A percentile compares a stretch with the other conserved stretches of the same genome.
phyloP scores from a whole-genome alignment of 2,113 vertebrate genomes.

The Anguilla rostrata region DNA sequence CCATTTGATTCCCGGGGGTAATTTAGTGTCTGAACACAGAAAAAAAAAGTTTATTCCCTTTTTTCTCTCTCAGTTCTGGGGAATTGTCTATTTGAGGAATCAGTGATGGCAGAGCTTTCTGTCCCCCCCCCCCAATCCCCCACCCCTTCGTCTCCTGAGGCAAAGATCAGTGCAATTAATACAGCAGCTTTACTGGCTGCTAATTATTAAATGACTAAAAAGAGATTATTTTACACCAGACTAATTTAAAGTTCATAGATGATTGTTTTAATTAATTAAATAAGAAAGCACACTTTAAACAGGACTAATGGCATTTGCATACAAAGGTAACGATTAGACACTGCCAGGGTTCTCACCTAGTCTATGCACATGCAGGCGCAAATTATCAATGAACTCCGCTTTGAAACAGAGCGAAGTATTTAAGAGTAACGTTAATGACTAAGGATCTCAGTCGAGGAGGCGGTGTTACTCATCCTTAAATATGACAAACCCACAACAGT shows the following conservation, averaged over 20 bases:
- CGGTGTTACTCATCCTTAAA: slow-evolving; percentile 50
- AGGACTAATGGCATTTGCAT: slow-evolving; percentile 63
- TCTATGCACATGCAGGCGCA: slow-evolving; percentile 37
- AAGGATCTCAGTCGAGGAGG: slow-evolving; percentile 66
- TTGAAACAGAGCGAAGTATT: slow-evolving; percentile 63
- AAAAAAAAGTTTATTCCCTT: slow-evolving; percentile 76
- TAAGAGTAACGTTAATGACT: slow-evolving; percentile 74
- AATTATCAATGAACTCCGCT: slow-evolving; percentile 63
- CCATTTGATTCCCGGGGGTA: slow-evolving; percentile 85
- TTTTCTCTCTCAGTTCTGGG: slow-evolving; percentile 52
- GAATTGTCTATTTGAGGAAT: slow-evolving; percentile 82
- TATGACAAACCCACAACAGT: slow-evolving; percentile 42
- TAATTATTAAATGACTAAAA: slow-evolving; percentile 94
- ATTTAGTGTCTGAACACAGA: slow-evolving; percentile 72
- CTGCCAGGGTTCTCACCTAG: slow-evolving; percentile 46
- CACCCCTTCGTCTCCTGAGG: slow-evolving; percentile 76
- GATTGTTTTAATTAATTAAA: slow-evolving; percentile 78
- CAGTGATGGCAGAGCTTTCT: slow-evolving; percentile 74
- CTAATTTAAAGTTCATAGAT: slow-evolving; percentile 80
- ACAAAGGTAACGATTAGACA: slow-evolving; percentile 71
- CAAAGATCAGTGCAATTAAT: slow-evolving; percentile 98
- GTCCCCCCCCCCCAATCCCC: slow-evolving; percentile 37
- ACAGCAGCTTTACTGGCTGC: slow-evolving; percentile 92
- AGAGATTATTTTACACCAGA: slow-evolving; percentile 77
- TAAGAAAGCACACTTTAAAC: slow-evolving; percentile 68